Evolutionary conservation across 2,113 vertebrate genomes (phyloP).

Genomic region (Silurus meridionalis): DNA sequence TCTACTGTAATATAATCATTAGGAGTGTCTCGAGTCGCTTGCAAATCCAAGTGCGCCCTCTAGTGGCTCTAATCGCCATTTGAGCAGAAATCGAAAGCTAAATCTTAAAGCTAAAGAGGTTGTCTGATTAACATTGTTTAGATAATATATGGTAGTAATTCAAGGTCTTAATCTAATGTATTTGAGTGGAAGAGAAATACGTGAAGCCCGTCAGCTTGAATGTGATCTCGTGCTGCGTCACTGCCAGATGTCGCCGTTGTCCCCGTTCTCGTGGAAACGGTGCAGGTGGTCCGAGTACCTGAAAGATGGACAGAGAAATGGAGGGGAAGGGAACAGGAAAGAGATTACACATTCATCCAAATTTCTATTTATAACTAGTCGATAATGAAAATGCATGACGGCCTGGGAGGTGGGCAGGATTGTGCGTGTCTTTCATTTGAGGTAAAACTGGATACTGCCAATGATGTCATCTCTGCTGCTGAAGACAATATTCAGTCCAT

Average conservation of each 20-base stretch:
- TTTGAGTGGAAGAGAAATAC: neutral
- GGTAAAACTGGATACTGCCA: too few relatives aligned
- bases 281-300: conserved; percentile 94
- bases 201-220: neutral
- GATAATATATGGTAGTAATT: neutral
- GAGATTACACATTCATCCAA: too few relatives aligned
- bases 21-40: neutral
- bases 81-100: conserved; percentile 4
- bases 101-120: too few relatives aligned
- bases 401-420: neutral
- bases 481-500: too few relatives aligned
- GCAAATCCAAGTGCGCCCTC: conserved; percentile 15
- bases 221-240: conserved; percentile 40
- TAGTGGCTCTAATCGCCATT: conserved; percentile 28
- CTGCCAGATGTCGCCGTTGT: conserved; percentile 73
- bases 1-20: neutral
- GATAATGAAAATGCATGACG: neutral
- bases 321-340: neutral
- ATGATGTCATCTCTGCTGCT: too few relatives aligned
- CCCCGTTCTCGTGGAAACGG: conserved; percentile 87
- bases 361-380: too few relatives aligned
- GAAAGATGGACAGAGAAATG: conserved; percentile 39
- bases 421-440: too few relatives aligned
- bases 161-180: too few relatives aligned
- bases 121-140: neutral